Conservation (phyloP, 2,113 vertebrate genomes). For the Chaenogobius annularis region DNA sequence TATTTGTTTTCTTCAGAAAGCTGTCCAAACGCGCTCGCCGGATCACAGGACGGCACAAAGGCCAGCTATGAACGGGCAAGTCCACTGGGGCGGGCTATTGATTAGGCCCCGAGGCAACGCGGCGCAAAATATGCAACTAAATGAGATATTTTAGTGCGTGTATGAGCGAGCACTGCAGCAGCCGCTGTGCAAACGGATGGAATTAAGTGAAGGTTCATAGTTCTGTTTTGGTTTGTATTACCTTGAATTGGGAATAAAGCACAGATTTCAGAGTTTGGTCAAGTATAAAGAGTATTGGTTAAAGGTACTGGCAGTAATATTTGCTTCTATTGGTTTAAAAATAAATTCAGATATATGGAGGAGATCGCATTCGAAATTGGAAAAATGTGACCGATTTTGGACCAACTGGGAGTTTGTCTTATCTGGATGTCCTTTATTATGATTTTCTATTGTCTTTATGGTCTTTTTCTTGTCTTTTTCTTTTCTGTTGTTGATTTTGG, state of each 20-base stretch:
- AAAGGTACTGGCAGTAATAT: no score
- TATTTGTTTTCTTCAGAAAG: slow-evolving; percentile 80
- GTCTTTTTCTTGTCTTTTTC: no score
- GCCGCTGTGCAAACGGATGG: background rate
- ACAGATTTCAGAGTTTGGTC: background rate
- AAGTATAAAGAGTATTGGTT: background rate
- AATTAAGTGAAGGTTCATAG: slow-evolving; percentile 8
- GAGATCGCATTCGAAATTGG: no score
- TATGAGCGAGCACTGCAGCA: slow-evolving; percentile 14
- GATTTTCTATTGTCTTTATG: no score
- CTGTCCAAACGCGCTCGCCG: slow-evolving; percentile 61
- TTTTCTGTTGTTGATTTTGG: no score
- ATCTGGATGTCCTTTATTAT: no score
- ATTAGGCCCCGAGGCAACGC: slow-evolving; percentile 63
- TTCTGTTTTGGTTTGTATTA: slow-evolving; percentile 7
- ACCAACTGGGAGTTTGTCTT: no score
- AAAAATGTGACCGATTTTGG: no score
- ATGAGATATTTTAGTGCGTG: slow-evolving; percentile 57
- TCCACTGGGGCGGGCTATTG: slow-evolving; percentile 71
- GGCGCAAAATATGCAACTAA: slow-evolving; percentile 69
- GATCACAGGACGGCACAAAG: slow-evolving; percentile 53
- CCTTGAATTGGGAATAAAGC: background rate
- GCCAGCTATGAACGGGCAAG: slow-evolving; percentile 70
- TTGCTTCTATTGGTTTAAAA: no score
- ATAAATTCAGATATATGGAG: no score